Conservation (phyloP, 1,140 invertebrate genomes). For the Habropoda laboriosa region DNA sequence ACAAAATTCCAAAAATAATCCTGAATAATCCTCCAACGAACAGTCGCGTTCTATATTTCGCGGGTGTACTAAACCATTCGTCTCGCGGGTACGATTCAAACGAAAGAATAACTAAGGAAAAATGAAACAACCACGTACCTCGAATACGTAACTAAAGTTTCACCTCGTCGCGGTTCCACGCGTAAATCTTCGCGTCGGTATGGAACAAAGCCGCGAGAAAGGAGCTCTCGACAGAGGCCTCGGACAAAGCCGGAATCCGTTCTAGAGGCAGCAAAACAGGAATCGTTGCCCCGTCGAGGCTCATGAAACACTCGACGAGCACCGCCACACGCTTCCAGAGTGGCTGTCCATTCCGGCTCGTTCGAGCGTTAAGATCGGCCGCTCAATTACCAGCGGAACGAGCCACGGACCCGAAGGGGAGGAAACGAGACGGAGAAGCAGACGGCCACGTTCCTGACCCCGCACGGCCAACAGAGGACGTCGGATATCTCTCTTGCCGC, state of each 20-base stretch:
- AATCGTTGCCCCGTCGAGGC: slow-evolving; percentile 52
- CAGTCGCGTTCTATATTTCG: too few relatives aligned
- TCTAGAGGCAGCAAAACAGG: slow-evolving; percentile 47
- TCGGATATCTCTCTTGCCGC: slow-evolving; percentile 21
- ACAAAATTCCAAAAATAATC: too few relatives aligned
- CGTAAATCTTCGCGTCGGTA: slow-evolving; percentile 1
- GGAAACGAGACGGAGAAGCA: background rate
- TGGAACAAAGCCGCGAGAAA: slow-evolving; percentile 28
- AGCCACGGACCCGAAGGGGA: slow-evolving; percentile 9
- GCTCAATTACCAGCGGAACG: slow-evolving; percentile 61
- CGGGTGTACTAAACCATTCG: background rate
- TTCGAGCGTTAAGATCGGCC: slow-evolving; percentile 64
- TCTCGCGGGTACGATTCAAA: background rate
- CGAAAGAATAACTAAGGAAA: background rate
- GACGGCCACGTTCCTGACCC: slow-evolving; percentile 12
- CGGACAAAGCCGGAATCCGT: slow-evolving; percentile 29
- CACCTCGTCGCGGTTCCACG: too few relatives aligned
- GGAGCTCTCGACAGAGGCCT: slow-evolving; percentile 20
- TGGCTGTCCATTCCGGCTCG: slow-evolving; percentile 50
- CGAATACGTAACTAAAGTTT: background rate
- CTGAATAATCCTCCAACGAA: too few relatives aligned
- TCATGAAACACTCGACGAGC: slow-evolving; percentile 56
- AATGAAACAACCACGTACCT: background rate
- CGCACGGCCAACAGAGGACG: slow-evolving; percentile 36
- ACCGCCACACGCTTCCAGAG: slow-evolving; percentile 28